Evolutionary conservation across 2,888 invertebrate species (phyloP).

Genomic region (Polymixis lichenea): DNA sequence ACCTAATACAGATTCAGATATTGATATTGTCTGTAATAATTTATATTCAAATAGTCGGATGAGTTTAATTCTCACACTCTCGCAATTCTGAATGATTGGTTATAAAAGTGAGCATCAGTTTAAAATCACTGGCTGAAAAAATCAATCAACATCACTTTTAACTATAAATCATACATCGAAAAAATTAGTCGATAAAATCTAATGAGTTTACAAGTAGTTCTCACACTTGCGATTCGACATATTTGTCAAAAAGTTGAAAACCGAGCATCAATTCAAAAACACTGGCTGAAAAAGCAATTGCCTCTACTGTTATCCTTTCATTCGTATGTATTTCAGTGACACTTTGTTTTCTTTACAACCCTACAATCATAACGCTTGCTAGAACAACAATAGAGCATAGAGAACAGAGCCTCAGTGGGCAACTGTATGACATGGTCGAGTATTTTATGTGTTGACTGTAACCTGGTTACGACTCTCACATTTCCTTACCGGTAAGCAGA

Average conservation of each 20-base stretch:
- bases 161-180: too few species aligned
- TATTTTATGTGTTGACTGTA: conserved; percentile 63
- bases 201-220: neutral
- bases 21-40: neutral
- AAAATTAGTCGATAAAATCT: neutral
- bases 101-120: neutral
- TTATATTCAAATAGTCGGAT: neutral
- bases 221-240: neutral
- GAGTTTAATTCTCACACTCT: neutral
- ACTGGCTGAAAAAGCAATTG: conserved; percentile 3
- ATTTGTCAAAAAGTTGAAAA: too few species aligned
- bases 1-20: neutral
- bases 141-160: neutral
- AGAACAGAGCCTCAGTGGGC: conserved; percentile 34
- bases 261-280: neutral
- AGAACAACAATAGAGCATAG: conserved; percentile 53
- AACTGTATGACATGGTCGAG: conserved; percentile 64
- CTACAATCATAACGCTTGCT: conserved; percentile 51
- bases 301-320: neutral
- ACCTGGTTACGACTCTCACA: conserved; percentile 58
- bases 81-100: neutral
- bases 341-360: conserved; percentile 27
- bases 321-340: neutral
- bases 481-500: conserved; percentile 38
- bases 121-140: neutral